Evolutionary conservation across 2,888 invertebrate species (phyloP).

Genomic region (Cheiracanthium punctorium): DNA sequence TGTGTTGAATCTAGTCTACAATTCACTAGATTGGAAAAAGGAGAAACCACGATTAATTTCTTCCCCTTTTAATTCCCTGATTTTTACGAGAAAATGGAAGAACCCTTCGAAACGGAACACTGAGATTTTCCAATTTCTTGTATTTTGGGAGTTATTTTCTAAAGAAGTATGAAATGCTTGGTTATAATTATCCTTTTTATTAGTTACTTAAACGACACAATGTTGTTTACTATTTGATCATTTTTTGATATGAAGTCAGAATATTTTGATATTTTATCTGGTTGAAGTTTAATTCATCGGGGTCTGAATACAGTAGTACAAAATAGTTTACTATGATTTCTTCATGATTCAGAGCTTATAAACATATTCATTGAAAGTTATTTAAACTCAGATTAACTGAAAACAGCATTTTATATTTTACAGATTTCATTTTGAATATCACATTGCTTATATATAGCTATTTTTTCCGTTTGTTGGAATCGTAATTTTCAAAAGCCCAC

Average conservation of each 20-base stretch:
- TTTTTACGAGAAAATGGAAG: background rate
- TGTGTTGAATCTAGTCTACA: constrained; percentile 60
- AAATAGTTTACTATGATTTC: constrained; percentile 47
- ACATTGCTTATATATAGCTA: background rate
- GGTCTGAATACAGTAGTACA: constrained; percentile 35
- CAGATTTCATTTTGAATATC: background rate
- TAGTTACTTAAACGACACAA: background rate
- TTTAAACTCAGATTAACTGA: constrained; percentile 12
- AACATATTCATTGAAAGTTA: constrained; percentile 59
- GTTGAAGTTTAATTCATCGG: constrained; percentile 23
- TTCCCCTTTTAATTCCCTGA: constrained; percentile 9
- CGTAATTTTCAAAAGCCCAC: background rate
- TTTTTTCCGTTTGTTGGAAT: background rate
- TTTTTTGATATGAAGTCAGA: constrained; percentile 5
- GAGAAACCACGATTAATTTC: constrained; percentile 19
- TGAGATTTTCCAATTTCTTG: background rate
- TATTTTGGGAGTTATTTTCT: background rate
- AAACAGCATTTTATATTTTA: background rate
- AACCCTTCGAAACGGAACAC: constrained; percentile 1
- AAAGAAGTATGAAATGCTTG: background rate
- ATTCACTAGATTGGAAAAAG: constrained; percentile 32
- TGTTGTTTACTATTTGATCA: background rate
- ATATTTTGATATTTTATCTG: constrained; percentile 20
- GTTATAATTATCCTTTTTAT: too few species aligned
- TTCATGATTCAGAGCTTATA: constrained; percentile 68